phyloP scores from a whole-genome alignment of 2,888 invertebrate genomes.

The Drosophila incognita region DNA sequence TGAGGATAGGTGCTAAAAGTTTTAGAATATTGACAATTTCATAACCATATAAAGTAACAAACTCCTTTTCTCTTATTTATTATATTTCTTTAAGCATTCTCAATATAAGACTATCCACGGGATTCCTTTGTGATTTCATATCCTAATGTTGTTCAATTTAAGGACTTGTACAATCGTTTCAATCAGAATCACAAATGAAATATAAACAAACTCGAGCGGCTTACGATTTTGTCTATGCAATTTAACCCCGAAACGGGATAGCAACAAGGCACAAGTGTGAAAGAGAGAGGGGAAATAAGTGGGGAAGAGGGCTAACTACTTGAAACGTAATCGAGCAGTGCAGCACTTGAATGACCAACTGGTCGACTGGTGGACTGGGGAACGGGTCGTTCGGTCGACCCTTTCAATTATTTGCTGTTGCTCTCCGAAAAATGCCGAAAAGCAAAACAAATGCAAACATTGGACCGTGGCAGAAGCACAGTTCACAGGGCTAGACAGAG shows the following conservation, averaged over 20 bases:
- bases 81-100: neutral
- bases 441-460: constrained; percentile 81
- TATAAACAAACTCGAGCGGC: constrained; percentile 67
- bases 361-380: constrained; percentile 31
- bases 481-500: constrained; percentile 37
- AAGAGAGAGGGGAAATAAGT: neutral
- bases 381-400: constrained; percentile 49
- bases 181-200: constrained; percentile 79
- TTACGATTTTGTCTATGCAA: constrained; percentile 73
- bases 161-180: constrained; percentile 47
- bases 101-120: neutral
- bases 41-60: neutral
- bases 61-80: neutral
- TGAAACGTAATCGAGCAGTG: constrained; percentile 79
- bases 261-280: neutral
- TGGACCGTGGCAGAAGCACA: constrained; percentile 39
- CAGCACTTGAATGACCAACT: constrained; percentile 79
- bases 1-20: neutral
- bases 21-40: neutral
- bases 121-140: neutral
- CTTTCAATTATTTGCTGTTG: constrained; percentile 78
- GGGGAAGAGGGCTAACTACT: constrained; percentile 49
- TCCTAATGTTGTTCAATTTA: constrained; percentile 11
- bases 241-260: constrained; percentile 61
- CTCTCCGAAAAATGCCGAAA: constrained; percentile 69